Base-by-base conservation (phyloP, 2,888 invertebrate species). In the Orthonevra nobilis region DNA sequence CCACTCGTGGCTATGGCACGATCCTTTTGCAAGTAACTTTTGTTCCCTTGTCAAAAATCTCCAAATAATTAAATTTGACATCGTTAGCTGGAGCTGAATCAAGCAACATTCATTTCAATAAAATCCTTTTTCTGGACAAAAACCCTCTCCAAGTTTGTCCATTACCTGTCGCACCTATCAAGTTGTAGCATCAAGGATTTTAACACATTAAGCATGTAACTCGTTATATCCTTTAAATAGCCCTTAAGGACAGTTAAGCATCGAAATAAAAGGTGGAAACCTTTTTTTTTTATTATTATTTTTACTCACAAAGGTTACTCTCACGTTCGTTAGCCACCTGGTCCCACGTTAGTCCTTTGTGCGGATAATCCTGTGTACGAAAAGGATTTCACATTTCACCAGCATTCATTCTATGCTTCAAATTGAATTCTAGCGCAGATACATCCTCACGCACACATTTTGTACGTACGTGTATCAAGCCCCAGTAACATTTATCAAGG, bases 161-260 rank as follows among this genome's bases (percentile, higher is more conserved):
- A n/a, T n/a, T 0, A 17, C 20, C 15, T 4, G 7, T 3, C 17
- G 0, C 30, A 42, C 64, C 26, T 17, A 54, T 32, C 63, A 9
- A n/a, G 10, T 23, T 63, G 12, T 23, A 30, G 40, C 30, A 23
- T 58, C 9, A 32, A 54, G 38, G 36, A 56, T 28, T 56, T 19
- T 7, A 46, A 38, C 66, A 46, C 52, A 17, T 56, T 34, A 72
- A 36, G 50, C 50, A 42, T 36, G 50, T 58, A 42, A 50, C 56
- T 32, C 30, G 50, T 46, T 26, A 48, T 50, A 48, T 34, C 60
- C 58, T 52, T 46, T 70, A 61, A 70, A 44, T 70, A 42, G 52
- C 36, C 42, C 42, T 50, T 44, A 72, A 64, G 58, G 73, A 64
- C 40, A 73, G 66, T 73, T 58, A 73, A 48, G 50, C 19, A 34